Evolutionary conservation across 2,113 vertebrate species (phyloP).

Genomic region (Pseudorasbora parva): DNA sequence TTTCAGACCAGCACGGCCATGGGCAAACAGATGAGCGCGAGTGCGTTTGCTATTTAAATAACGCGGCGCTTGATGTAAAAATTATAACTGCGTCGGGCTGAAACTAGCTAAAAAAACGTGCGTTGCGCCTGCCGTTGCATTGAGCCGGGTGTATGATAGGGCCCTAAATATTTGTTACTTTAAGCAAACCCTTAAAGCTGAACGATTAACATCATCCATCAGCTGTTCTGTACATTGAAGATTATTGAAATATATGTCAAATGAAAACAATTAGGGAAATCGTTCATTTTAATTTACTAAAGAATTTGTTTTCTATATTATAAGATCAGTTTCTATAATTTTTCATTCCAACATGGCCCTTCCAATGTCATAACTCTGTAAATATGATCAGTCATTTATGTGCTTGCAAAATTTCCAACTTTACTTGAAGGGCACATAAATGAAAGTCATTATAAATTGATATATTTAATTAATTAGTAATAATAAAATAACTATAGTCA

Average conservation of each 20-base stretch:
- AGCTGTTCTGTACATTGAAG: too few relatives aligned
- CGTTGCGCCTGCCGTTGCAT: too few relatives aligned
- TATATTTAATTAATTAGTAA: neutral
- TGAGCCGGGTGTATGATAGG: too few relatives aligned
- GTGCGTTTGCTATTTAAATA: too few relatives aligned
- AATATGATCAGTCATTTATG: too few relatives aligned
- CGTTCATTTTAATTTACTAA: neutral
- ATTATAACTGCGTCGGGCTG: too few relatives aligned
- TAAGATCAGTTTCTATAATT: neutral
- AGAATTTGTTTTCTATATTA: neutral
- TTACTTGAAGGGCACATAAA: neutral
- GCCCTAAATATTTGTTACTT: neutral
- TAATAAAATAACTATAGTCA: too few relatives aligned
- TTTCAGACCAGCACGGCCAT: too few relatives aligned
- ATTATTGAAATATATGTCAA: neutral
- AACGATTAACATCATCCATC: too few relatives aligned
- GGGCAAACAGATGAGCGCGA: too few relatives aligned
- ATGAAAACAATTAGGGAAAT: neutral
- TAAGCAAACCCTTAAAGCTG: neutral
- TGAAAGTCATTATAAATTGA: neutral
- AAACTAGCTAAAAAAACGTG: too few relatives aligned
- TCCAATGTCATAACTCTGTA: neutral
- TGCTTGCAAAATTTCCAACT: neutral
- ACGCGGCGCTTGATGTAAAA: too few relatives aligned
- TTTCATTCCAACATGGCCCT: neutral